Percentiles rank a stretch among this genome's conserved stretches.
These are phyloP conservation scores for Diadophis punctatus DNA, from an alignment of 2,113 vertebrate species.

Conservation along the genomic window DNA sequence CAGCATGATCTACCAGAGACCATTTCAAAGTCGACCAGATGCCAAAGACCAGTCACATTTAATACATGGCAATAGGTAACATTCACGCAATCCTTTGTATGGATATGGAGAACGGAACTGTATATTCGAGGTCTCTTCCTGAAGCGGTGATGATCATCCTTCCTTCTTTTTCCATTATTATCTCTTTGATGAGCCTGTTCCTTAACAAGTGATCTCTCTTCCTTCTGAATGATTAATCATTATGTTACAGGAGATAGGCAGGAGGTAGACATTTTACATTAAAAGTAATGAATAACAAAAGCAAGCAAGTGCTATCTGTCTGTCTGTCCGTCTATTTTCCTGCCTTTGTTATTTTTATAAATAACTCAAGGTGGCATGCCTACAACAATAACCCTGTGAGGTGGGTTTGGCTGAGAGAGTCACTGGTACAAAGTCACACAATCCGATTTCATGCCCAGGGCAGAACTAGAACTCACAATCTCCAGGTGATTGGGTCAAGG, in stretches of 20 bases:
- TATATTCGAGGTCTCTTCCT: neutral
- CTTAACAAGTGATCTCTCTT: neutral
- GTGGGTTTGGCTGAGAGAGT: too few relatives aligned
- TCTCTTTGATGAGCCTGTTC: neutral
- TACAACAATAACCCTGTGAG: too few relatives aligned
- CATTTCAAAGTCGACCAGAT: neutral
- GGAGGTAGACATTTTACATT: neutral
- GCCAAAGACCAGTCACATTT: neutral
- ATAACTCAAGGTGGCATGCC: too few relatives aligned
- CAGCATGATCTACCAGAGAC: neutral
- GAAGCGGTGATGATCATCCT: neutral
- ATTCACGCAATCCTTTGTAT: neutral
- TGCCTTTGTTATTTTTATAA: too few relatives aligned
- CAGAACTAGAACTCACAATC: too few relatives aligned
- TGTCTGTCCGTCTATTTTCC: too few relatives aligned
- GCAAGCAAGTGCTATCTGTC: neutral
- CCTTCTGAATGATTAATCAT: slow-evolving; percentile 31
- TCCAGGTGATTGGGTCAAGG: too few relatives aligned
- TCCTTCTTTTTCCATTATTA: neutral
- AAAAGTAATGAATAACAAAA: slow-evolving; percentile 4
- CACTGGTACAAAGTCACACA: too few relatives aligned
- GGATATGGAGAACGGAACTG: neutral
- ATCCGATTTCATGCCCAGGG: too few relatives aligned
- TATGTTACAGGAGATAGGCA: slow-evolving; percentile 22
- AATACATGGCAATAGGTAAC: neutral